Evolutionary conservation across 2,888 invertebrate species (phyloP).

Genomic region (Aphodius sticticus): DNA sequence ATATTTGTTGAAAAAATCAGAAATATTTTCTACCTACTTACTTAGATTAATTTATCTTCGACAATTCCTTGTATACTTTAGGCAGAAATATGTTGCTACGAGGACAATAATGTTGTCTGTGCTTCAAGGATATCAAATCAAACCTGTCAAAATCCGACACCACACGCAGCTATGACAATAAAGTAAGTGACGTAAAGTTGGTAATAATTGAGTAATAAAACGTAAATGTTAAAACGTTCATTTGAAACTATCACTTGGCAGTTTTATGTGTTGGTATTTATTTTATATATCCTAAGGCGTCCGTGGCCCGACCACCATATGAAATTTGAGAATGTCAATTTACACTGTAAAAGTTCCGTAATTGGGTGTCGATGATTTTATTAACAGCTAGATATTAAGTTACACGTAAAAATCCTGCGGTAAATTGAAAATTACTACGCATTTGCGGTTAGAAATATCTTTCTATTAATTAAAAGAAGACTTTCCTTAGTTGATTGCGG

Average conservation of each 20-base stretch:
- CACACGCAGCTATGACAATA: neutral
- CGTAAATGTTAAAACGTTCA: neutral
- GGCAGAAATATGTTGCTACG: no score
- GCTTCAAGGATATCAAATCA: neutral
- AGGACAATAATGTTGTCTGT: neutral
- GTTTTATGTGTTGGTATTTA: slow-evolving; percentile 4
- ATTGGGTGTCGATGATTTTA: slow-evolving; percentile 4
- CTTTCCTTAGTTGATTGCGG: neutral
- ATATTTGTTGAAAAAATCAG: no score
- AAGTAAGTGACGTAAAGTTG: neutral
- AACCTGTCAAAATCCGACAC: neutral
- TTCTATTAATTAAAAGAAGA: neutral
- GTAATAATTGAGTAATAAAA: neutral
- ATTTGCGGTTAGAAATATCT: neutral
- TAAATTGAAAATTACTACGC: neutral
- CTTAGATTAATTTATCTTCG: no score
- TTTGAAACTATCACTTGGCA: neutral
- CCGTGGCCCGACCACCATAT: neutral
- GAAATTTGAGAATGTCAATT: slow-evolving; percentile 4
- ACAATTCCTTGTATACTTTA: no score
- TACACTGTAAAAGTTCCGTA: neutral
- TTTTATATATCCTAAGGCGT: neutral
- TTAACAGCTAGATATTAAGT: neutral
- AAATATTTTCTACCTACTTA: no score
- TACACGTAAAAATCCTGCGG: slow-evolving; percentile 4